phyloP scores from a whole-genome alignment of 2,797 vertebrate genomes.

The Hippoglossus hippoglossus region DNA sequence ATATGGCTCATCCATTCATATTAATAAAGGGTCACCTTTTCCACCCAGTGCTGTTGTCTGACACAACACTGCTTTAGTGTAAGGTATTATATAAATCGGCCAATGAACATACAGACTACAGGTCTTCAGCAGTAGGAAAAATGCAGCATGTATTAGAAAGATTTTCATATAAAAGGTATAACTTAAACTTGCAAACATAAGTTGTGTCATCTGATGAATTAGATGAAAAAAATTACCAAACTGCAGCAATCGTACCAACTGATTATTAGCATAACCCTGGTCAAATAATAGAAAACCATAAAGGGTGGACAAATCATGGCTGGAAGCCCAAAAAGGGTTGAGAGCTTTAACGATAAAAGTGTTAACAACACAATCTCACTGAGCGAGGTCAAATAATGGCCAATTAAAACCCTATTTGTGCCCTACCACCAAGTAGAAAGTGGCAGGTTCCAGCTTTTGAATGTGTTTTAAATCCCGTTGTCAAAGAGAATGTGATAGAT shows the following conservation, averaged over 20 bases:
- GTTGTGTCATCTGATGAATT: not conserved
- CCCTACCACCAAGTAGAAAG: constrained; percentile 56
- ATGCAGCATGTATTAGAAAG: not conserved
- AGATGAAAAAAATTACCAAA: not conserved
- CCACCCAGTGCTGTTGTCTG: not conserved
- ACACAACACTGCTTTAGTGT: too few species aligned
- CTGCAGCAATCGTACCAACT: too few species aligned
- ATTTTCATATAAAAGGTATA: not conserved
- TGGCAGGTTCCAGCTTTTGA: constrained; percentile 52
- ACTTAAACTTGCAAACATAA: too few species aligned
- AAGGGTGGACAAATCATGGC: constrained; percentile 1
- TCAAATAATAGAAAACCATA: constrained; percentile 9
- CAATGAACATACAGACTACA: too few species aligned
- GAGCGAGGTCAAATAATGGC: constrained; percentile 73
- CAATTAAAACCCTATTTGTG: constrained; percentile 73
- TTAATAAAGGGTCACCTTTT: not conserved
- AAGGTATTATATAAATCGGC: too few species aligned
- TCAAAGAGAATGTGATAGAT: constrained; percentile 76
- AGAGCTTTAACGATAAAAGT: constrained; percentile 57
- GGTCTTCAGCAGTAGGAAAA: too few species aligned
- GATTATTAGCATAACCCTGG: not conserved
- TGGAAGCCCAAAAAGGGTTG: constrained; percentile 34
- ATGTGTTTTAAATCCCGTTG: constrained; percentile 69
- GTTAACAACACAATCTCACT: constrained; percentile 66
- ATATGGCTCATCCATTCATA: not conserved